These are phyloP conservation scores for Coilia nasus DNA, from an alignment of 2,797 vertebrate species.

Conservation along the genomic window DNA sequence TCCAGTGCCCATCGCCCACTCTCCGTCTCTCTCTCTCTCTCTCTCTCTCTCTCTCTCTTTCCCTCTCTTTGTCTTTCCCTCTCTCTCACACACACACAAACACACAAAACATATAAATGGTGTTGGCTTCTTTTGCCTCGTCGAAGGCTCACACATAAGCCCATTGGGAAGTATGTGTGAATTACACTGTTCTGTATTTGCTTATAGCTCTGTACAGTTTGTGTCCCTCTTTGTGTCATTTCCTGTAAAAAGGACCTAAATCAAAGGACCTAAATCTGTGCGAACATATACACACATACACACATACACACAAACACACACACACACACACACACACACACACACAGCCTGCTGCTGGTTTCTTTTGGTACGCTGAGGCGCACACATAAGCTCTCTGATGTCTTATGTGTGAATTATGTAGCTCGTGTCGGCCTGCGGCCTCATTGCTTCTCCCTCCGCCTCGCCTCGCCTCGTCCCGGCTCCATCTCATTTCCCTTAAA, in stretches of 20 bases:
- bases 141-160: neutral
- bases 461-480: neutral
- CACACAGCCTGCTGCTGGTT: neutral
- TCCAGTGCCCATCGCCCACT: neutral
- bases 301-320: constrained; percentile 7
- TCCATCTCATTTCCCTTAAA: constrained; percentile 13
- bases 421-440: neutral
- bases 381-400: neutral
- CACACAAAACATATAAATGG: neutral
- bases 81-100: neutral
- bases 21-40: constrained; percentile 8
- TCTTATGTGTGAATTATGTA: constrained; percentile 5
- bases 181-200: neutral
- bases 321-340: constrained; percentile 16
- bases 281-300: neutral
- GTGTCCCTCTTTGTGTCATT: neutral
- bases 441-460: neutral
- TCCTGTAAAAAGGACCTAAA: neutral
- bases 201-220: neutral
- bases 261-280: neutral
- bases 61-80: neutral
- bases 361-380: neutral
- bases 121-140: neutral
- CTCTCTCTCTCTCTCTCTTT: constrained; percentile 25
- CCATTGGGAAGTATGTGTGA: constrained; percentile 11